Percentiles rank a stretch among this genome's conserved stretches.
These are phyloP conservation scores for Geotrypetes seraphini DNA, from an alignment of 2,797 vertebrate genomes.

Conservation along the genomic window DNA sequence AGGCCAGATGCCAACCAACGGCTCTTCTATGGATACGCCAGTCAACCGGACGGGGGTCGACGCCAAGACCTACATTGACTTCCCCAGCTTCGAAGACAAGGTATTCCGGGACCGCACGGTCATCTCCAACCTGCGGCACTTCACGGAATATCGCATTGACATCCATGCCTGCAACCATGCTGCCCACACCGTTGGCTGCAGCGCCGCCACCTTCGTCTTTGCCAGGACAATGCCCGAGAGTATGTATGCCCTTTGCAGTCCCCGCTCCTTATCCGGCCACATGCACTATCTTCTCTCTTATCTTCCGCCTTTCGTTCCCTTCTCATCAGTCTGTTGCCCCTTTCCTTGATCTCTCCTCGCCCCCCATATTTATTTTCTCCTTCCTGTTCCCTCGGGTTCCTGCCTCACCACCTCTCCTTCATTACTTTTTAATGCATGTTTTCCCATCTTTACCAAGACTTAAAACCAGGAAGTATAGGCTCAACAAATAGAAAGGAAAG, in stretches of 20 bases:
- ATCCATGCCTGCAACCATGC: conserved; percentile 70
- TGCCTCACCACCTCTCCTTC: no score
- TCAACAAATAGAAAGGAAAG: no score
- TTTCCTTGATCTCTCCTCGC: no score
- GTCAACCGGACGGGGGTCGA: accelerated
- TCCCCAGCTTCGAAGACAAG: conserved; percentile 59
- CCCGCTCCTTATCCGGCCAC: no score
- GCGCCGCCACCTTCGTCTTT: conserved; percentile 60
- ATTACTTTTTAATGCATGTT: no score
- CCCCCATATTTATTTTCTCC: no score
- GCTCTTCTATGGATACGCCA: neutral
- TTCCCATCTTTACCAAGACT: no score
- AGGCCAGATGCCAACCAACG: neutral
- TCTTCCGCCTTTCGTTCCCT: no score
- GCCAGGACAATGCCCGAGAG: conserved; percentile 59
- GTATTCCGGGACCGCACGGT: conserved; percentile 51
- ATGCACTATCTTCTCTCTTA: no score
- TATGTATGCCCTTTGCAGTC: conserved; percentile 29
- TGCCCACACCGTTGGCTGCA: conserved; percentile 58
- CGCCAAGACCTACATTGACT: neutral
- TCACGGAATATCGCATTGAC: conserved; percentile 65
- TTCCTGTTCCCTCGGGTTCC: no score
- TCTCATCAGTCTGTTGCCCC: no score
- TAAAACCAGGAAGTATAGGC: no score
- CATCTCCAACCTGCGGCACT: conserved; percentile 49